Evolutionary conservation across 2,113 vertebrate genomes (phyloP), one percentile per base, ranked within the genome.

Genomic region (Microcebus ravelobensis): DNA sequence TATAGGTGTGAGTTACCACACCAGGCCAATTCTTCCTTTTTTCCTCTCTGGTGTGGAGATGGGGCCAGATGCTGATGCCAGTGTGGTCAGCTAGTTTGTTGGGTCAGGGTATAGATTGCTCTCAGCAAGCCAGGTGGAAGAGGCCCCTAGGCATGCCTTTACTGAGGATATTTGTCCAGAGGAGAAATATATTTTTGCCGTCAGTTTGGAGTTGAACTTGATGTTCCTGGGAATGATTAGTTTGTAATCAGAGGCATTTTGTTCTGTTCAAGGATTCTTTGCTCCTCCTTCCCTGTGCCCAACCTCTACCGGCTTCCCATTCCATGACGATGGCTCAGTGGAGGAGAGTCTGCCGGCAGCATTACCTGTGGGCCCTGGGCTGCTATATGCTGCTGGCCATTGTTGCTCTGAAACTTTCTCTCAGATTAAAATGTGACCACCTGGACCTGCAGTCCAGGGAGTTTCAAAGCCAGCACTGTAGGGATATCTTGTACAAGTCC

Each of bases 401-500:
- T 7, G 45, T 80, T 14, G 92, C 96, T 20, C 48, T 98, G 85
- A 97, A 61, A 90, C 82, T 97, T n/a, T 90, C 93, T 90, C 57
- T 87, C 34, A 68, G 89, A 10, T 63, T 97, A 70, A 94, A 96
- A n/a, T 98, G 95, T 84, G 52, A 39, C 13, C 10, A 93, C 6
- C 23, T 86, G 57, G 85, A 90, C 45, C 15, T 77, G 31, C 82
- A 87, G 31, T 73, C 92, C 13, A 21, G 34, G 10, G 82, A 96
- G 20, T 89, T 95, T 12, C 96, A 48, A 13, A 91, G 77, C 48
- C 90, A 92, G 67, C 48, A 84, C 52, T 97, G 96, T 34, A 73
- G 45, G 48, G 98, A 99, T 76, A 17, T 91, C 31, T 96, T 95
- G 68, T 98, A 98, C 93, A 79, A 0, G 23, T 70, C 52, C 10